phyloP scores from a whole-genome alignment of 2,888 invertebrate genomes.

The Himalopsyche anomala region DNA sequence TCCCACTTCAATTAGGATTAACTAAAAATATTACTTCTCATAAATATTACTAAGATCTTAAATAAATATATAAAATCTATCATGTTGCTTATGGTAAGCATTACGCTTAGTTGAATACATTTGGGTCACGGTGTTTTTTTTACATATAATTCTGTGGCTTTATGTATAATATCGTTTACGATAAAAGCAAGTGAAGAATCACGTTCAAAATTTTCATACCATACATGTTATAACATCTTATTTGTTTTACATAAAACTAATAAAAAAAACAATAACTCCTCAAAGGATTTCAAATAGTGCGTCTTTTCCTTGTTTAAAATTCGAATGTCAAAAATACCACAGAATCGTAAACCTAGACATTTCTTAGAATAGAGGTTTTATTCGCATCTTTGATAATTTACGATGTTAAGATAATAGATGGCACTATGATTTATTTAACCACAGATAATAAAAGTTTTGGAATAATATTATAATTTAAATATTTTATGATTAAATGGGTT shows the following conservation, averaged over 20 bases:
- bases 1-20: too few species aligned
- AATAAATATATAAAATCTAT: too few species aligned
- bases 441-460: neutral
- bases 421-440: conserved; percentile 3
- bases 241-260: neutral
- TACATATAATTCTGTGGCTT: neutral
- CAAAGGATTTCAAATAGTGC: neutral
- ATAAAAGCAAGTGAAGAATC: neutral
- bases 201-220: neutral
- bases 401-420: conserved; percentile 11
- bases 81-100: too few species aligned
- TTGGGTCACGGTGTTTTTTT: neutral
- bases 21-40: too few species aligned
- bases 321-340: conserved; percentile 23
- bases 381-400: neutral
- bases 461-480: conserved; percentile 8
- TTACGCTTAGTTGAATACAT: neutral
- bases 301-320: neutral
- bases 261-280: neutral
- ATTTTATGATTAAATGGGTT: neutral
- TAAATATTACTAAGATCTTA: too few species aligned
- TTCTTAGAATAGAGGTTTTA: neutral
- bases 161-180: neutral
- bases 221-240: neutral
- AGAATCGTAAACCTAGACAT: neutral